Evolutionary conservation across 2,888 invertebrate genomes (phyloP), one percentile per base, ranked within the genome.

Genomic region (Chloroclysta siterata): DNA sequence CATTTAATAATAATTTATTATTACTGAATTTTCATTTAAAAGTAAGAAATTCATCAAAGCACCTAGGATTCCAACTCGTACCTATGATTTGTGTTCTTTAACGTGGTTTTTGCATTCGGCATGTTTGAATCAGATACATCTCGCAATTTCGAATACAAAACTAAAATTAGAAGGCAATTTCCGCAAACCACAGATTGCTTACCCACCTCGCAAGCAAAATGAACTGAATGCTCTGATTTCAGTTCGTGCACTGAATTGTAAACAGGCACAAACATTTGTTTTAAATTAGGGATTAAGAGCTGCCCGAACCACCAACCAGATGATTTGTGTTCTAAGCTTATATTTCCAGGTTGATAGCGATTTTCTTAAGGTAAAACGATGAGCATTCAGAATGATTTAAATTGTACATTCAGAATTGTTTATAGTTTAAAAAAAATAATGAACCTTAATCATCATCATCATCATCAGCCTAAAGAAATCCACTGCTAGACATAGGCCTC

Each of bases 181-280:
- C 33, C 36, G 41, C 14, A 51, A 59, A 22, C 48, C 54, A 11
- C 54, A 36, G 55, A 62, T 52, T 47, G 54, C 54, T 39, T 63
- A 57, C 22, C 47, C 59, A 62, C 22, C 41, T 46, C 53, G 42
- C 17, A 63, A 63, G 28, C 62, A 57, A 53, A 62, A 57, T 42
- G 50, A 42, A 57, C 41, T 6, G 41, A 63, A 51, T 41, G 58
- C 39, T 55, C 55, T 55, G 52, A 59, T 55, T 55, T 59, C 41
- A 33, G 55, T 46, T 5, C 59, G 59, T 59, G 63, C 47, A 52
- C 42, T 55, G 63, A 59, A 63, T 63, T 29, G 17, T 59, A 63
- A 63, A 39, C 51, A 59, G 54, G n/a, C 36, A 15, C 46, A 53
- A 58, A 58, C 63, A 41, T 58, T 63, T 63, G 63, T 63, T 53